These are phyloP conservation scores for Brachyopa scutellaris DNA, from an alignment of 2,888 invertebrate species.

Conservation along the genomic window DNA sequence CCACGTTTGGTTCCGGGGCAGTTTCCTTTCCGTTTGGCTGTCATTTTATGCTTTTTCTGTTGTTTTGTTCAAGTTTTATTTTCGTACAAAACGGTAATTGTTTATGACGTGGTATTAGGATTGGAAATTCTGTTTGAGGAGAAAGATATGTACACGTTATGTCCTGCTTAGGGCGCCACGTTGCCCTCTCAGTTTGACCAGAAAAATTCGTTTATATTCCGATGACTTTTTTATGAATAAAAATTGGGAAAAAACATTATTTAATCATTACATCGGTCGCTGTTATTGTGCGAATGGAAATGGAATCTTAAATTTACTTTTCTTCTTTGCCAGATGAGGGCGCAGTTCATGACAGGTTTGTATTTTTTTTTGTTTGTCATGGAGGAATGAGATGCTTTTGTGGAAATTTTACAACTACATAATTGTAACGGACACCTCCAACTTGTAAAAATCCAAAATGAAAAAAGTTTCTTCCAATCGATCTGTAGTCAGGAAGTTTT, in stretches of 20 bases:
- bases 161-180: background rate
- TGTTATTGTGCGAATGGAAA: slow-evolving; percentile 41
- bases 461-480: too few species aligned
- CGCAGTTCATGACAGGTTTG: too few species aligned
- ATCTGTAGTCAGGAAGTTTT: too few species aligned
- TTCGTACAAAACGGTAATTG: slow-evolving; percentile 36
- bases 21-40: slow-evolving; percentile 25
- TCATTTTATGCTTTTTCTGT: slow-evolving; percentile 4
- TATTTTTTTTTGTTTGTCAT: too few species aligned
- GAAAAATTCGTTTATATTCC: slow-evolving; percentile 42
- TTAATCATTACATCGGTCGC: slow-evolving; percentile 34
- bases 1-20: slow-evolving; percentile 1
- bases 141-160: too few species aligned
- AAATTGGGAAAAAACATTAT: slow-evolving; percentile 21
- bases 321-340: background rate
- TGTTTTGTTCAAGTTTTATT: slow-evolving; percentile 13
- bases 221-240: slow-evolving; percentile 10
- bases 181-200: slow-evolving; percentile 21
- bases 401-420: too few species aligned
- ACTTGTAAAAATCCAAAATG: too few species aligned
- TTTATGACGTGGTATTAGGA: slow-evolving; percentile 45
- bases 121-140: slow-evolving; percentile 35
- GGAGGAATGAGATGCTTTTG: too few species aligned
- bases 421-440: too few species aligned
- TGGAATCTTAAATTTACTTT: slow-evolving; percentile 34